Conservation (phyloP, 2,113 vertebrate species). For the Gulo gulo region DNA sequence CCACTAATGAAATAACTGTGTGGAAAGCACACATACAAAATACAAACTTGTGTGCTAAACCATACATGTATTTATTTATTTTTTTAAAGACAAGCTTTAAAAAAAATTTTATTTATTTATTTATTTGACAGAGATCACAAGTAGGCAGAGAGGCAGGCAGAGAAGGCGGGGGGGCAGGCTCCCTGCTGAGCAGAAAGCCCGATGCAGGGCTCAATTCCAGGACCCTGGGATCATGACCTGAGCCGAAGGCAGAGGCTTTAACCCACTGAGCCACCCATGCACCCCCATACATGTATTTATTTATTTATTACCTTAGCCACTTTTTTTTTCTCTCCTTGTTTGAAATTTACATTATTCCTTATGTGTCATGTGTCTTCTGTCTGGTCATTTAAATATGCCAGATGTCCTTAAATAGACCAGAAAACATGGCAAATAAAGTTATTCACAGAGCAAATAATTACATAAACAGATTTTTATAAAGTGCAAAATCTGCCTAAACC, state of each 20-base stretch:
- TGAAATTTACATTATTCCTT: constrained; percentile 13
- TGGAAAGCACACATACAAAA: neutral
- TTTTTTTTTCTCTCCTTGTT: neutral
- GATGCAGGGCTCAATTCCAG: too few species aligned
- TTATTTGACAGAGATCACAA: too few species aligned
- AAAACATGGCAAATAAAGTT: constrained; percentile 11
- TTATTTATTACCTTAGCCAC: neutral
- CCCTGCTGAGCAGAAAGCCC: too few species aligned
- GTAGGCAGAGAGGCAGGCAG: too few species aligned
- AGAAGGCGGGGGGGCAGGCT: too few species aligned
- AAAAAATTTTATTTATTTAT: too few species aligned
- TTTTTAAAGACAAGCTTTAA: too few species aligned
- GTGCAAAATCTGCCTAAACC: neutral
- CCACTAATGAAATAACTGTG: neutral
- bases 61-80: neutral
- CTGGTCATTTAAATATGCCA: neutral
- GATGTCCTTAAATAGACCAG: constrained; percentile 23
- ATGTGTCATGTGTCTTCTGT: neutral
- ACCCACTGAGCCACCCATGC: too few species aligned
- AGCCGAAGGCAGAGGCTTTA: too few species aligned
- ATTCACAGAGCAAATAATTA: neutral
- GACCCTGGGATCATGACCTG: too few species aligned
- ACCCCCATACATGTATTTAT: neutral
- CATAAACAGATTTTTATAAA: neutral
- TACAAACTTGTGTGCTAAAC: neutral